Base-by-base conservation (phyloP, 2,797 vertebrate genomes). In the Platyrinchus mystaceus region DNA sequence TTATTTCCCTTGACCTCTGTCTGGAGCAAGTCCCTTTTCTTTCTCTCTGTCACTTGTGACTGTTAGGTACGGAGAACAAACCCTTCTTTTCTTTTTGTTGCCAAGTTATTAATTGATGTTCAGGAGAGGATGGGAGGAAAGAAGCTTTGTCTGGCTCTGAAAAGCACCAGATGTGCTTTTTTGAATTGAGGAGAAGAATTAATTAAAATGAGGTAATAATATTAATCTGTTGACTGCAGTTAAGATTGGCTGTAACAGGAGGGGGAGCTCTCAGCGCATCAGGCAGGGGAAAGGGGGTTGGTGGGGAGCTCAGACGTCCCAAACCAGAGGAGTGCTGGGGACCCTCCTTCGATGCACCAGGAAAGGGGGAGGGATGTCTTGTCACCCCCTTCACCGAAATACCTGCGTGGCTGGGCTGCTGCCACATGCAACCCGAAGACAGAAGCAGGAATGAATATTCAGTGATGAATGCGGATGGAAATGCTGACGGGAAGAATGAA, bases 131-230 rank as follows among this genome's bases (percentile, higher is more conserved):
- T 87, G 83, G 95, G 89, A 96, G 91, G 93, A 94, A 96, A 97
- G 64, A 74, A 93, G 91, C 95, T 95, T 95, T 97, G 95, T 97
- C 94, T 98, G 89, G 78, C 97, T 95, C 95, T 97, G 90, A 93
- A 97, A 97, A 95, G 97, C 97, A 94, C 96, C 93, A 94, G 88
- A 97, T 95, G 95, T 95, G 95, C 77, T 96, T 95, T 94, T 96
- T 96, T 93, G 85, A 96, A 93, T 73, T 49, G 89, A 93, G 77
- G 80, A 94, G 93, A 91, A 87, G 93, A 95, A 96, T 95, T 95
- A 96, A 96, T 97, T 97, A 96, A 96, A 94, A 84, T 36, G 93
- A 94, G 83, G 93, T 90, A 96, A 88, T 93, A 95, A 95, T 95
- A 96, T 95, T 93, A 96, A 95, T 96, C 89, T 91, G 87, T 70